Base-by-base conservation (phyloP, 2,797 vertebrate species). In the Jordanella pulchra region DNA sequence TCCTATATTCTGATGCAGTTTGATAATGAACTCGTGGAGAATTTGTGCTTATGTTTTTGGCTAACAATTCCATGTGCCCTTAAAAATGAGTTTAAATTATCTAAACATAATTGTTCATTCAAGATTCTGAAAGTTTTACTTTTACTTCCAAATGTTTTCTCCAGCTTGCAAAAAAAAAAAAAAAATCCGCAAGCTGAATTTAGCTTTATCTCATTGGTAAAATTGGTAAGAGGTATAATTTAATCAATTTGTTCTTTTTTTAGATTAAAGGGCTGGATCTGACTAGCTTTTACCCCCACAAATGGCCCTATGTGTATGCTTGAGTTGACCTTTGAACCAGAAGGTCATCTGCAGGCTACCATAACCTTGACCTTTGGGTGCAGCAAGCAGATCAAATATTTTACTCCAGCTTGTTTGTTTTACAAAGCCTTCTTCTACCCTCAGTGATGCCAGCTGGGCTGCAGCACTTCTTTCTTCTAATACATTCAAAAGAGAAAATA, bases 361-460 rank as follows among this genome's bases (percentile, higher is more conserved):
- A 89, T 91, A 91, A 93, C 91, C 92, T 93, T 94, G 92, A 94
- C 91, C 92, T 86, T 72, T 89, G 79, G 80, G 85, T 67, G 84
- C 85, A 78, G 89, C 84, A 48, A 86, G 80, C 77, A 73, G 85
- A 89, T 91, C 84, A 86, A 92, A 93, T 92, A 90, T 91, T 92
- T 91, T 85, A 89, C 85, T 89, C 83, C 81, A 86, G 82, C 80
- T 56, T 92, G 87, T 93, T 90, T 91, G 88, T 93, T 91, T 90
- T 86, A 89, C 83, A 91, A 93, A 93, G 89, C 87, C 86, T 86
- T 82, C 82, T 87, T 90, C 86, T 92, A 88, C 83, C 86, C 88
- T 89, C 89, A 82, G 92, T 88, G 88, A 86, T 87, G 92, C 92
- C 93, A 93, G 93, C 92, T 94, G 93, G 90, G 91, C 87, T 87